phyloP scores from a whole-genome alignment of 1,140 invertebrate genomes.

The Cydia splendana region DNA sequence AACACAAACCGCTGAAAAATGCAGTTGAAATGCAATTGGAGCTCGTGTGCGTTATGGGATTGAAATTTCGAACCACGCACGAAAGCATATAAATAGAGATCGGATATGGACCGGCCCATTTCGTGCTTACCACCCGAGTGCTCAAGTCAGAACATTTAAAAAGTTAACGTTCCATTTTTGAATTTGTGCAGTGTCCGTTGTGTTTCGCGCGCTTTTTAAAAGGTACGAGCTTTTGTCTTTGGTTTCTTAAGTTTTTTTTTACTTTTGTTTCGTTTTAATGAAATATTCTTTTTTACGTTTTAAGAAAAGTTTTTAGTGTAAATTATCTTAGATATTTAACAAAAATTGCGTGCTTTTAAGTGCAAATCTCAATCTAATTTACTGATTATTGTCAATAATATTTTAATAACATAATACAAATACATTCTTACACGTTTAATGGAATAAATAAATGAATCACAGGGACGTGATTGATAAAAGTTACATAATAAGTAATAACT shows the following conservation, averaged over 20 bases:
- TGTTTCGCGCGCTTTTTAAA: not conserved
- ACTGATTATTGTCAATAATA: not conserved
- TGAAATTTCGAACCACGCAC: slow-evolving; percentile 23
- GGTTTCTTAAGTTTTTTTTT: not conserved
- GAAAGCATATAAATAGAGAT: slow-evolving; percentile 22
- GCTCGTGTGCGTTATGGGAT: slow-evolving; percentile 12
- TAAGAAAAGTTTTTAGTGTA: too few relatives aligned
- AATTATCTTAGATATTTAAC: not conserved
- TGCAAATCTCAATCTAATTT: too few relatives aligned
- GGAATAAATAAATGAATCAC: not conserved
- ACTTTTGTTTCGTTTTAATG: not conserved
- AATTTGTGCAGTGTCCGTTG: slow-evolving; percentile 19
- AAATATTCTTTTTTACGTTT: too few relatives aligned
- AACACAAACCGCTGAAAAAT: not conserved
- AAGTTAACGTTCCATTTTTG: slow-evolving; percentile 12
- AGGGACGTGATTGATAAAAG: not conserved
- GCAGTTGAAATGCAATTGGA: slow-evolving; percentile 18
- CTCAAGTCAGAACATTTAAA: slow-evolving; percentile 2
- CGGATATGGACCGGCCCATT: slow-evolving; percentile 4
- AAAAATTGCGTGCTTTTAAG: not conserved
- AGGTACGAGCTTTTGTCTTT: not conserved
- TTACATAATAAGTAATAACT: not conserved
- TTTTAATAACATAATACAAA: not conserved
- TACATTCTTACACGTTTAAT: not conserved
- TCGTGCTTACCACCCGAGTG: slow-evolving; percentile 11